A percentile compares a stretch with the other conserved stretches of the same genome.
phyloP scores from a whole-genome alignment of 2,797 vertebrate species.

The Harpagifer antarcticus region DNA sequence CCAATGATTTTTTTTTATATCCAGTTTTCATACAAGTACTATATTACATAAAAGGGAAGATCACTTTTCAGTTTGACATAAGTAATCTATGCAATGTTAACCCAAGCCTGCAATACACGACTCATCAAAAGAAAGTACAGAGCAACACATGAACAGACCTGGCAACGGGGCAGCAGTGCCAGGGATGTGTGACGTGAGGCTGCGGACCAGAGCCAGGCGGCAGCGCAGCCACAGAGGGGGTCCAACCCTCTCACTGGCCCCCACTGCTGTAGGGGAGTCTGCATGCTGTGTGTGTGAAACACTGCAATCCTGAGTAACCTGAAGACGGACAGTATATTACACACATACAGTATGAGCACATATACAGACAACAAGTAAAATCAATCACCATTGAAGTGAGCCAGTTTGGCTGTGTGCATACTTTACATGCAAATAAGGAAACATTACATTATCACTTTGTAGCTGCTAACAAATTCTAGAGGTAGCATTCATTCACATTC shows the following conservation, averaged over 20 bases:
- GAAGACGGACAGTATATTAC: slow-evolving; percentile 5
- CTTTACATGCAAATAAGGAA: background rate
- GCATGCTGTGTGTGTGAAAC: background rate
- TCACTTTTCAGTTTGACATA: background rate
- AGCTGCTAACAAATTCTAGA: background rate
- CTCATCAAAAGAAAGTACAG: background rate
- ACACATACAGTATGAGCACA: background rate
- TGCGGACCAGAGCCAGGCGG: slow-evolving; percentile 81
- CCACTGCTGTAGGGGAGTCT: slow-evolving; percentile 67
- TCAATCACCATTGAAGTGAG: background rate
- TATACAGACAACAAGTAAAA: slow-evolving; percentile 2
- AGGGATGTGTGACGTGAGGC: slow-evolving; percentile 81
- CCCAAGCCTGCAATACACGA: background rate
- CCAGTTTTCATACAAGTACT: background rate
- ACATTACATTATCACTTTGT: background rate
- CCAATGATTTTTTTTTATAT: background rate
- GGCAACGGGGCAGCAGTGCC: slow-evolving; percentile 65
- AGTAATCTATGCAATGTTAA: background rate
- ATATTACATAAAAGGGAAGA: background rate
- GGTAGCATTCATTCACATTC: background rate
- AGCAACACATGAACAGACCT: slow-evolving; percentile 63
- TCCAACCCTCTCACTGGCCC: slow-evolving; percentile 84
- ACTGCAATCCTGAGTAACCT: slow-evolving; percentile 45
- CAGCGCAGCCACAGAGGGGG: slow-evolving; percentile 89
- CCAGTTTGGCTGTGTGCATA: background rate